Evolutionary conservation across 2,113 vertebrate genomes (phyloP).

Genomic region (Hippocampus mohnikei): DNA sequence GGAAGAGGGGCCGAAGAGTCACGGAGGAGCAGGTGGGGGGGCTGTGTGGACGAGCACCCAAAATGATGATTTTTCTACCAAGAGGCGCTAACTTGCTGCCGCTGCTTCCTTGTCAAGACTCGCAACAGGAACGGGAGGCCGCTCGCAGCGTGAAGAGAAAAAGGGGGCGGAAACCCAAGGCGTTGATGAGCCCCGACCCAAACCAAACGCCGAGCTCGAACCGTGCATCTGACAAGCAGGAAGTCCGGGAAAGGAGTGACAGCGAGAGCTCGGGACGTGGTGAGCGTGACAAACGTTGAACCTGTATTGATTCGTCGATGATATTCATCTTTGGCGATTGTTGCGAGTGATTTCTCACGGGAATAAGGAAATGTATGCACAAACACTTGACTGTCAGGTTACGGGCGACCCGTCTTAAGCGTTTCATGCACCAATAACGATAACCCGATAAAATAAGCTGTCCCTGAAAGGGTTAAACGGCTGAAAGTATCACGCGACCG

Average conservation of each 20-base stretch:
- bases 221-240: conserved; percentile 39
- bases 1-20: conserved; percentile 35
- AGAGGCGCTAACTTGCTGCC: not conserved
- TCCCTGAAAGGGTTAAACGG: too few relatives aligned
- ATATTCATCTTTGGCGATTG: too few relatives aligned
- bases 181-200: conserved; percentile 16
- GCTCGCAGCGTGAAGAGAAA: conserved; percentile 49
- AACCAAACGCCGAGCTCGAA: conserved; percentile 26
- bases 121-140: conserved; percentile 45
- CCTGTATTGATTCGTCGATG: too few relatives aligned
- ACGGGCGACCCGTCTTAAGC: too few relatives aligned
- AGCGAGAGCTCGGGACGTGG: conserved; percentile 59
- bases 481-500: too few relatives aligned
- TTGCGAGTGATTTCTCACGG: too few relatives aligned
- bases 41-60: not conserved
- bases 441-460: too few relatives aligned
- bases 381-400: too few relatives aligned
- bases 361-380: too few relatives aligned
- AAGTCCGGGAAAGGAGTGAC: conserved; percentile 54
- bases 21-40: conserved; percentile 57
- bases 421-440: too few relatives aligned
- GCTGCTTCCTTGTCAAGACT: conserved; percentile 33
- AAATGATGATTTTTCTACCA: not conserved
- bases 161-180: conserved; percentile 62
- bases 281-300: conserved; percentile 32